Percentiles rank a stretch among this genome's conserved stretches.
Evolutionary conservation across 2,888 invertebrate genomes (phyloP).

Genomic region (Melitaea athalia): DNA sequence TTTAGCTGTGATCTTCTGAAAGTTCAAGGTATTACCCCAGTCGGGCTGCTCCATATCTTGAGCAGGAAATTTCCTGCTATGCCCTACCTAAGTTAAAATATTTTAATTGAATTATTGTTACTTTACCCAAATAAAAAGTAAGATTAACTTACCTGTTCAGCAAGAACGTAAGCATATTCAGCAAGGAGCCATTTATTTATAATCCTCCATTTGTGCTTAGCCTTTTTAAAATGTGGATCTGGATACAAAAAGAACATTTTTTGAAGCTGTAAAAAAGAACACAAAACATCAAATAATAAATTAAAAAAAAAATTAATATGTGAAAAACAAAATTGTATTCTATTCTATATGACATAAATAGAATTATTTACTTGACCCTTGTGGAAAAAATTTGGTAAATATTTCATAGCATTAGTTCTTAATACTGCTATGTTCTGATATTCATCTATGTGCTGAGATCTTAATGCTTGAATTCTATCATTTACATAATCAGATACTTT

Average conservation of each 20-base stretch:
- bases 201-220: conserved; percentile 99
- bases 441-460: conserved; percentile 87
- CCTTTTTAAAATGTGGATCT: conserved; percentile 99
- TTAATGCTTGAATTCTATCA: conserved; percentile 94
- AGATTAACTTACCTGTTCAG: conserved; percentile 85
- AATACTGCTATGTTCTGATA: conserved; percentile 98
- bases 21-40: no score
- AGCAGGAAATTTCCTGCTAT: no score
- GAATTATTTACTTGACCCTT: conserved; percentile 90
- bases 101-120: not conserved
- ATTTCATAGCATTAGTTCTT: conserved; percentile 99
- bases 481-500: conserved; percentile 99
- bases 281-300: not conserved
- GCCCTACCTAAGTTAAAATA: not conserved
- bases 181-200: conserved; percentile 95
- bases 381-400: conserved; percentile 97
- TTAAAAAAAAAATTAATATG: not conserved
- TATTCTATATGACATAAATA: no score
- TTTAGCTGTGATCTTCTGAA: no score
- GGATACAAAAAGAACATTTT: conserved; percentile 99
- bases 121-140: not conserved
- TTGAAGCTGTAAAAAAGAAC: conserved; percentile 84
- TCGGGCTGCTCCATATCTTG: no score
- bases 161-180: conserved; percentile 97
- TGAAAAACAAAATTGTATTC: not conserved